Evolutionary conservation across 2,888 invertebrate species (phyloP), one percentile per base, ranked within the genome.

Genomic region (Leucoptera coffeella): DNA sequence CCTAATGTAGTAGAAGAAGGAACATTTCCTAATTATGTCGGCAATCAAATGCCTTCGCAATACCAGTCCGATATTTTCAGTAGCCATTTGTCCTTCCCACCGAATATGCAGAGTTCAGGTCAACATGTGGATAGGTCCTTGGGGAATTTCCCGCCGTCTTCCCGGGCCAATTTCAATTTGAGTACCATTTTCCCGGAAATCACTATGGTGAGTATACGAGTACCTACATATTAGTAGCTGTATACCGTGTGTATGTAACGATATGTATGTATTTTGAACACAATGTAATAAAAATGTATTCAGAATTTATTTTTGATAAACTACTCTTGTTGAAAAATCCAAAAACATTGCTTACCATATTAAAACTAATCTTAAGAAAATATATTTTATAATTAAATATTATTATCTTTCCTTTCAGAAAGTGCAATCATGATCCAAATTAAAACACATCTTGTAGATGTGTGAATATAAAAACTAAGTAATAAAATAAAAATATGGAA

Each of bases 161-260:
- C 67, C 2, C 55, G 67, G 2, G 82, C 86, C 2, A 88, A 87
- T 50, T 88, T 88, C 45, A 87, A 87, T 55, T 62, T 88, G 22
- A 85, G 85, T 42, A 82, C 87, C 1, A 85, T 88, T 41, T 87
- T 87, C 50, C 88, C 88, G 2, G 88, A 88, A 67, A 87, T 88
- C 38, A 85, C 85, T 27, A 72, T 71, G 71, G 72, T 72, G 39
- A 59, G 60, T 45, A 13, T 24, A 14, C 8, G 10, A 7, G 12
- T 12, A 17, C 17, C 7, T 15, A 19, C 20, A 15, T n/a, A n/a
- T n/a, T n/a, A n/a, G n/a, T n/a, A n/a, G n/a, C n/a, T n/a, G n/a
- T n/a, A n/a, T n/a, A n/a, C n/a, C n/a, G n/a, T n/a, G n/a, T n/a
- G n/a, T n/a, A n/a, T n/a, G n/a, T n/a, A n/a, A n/a, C n/a, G n/a